phyloP scores from a whole-genome alignment of 2,797 vertebrate genomes.

The Enteromius mattozi region DNA sequence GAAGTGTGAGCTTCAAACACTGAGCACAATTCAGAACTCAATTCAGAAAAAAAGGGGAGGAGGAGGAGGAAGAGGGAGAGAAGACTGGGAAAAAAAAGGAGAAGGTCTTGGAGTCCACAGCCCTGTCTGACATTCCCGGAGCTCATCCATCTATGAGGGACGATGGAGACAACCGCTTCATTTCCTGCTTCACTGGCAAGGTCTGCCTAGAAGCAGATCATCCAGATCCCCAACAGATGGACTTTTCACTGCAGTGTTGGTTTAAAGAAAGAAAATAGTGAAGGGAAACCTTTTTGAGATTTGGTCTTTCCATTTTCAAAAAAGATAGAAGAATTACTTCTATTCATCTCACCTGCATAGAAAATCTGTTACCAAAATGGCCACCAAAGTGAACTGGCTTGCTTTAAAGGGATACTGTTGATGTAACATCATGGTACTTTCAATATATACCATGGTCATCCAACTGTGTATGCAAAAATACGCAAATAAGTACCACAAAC shows the following conservation, averaged over 20 bases:
- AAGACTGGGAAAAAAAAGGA: slow-evolving; percentile 8
- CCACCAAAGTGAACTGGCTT: neutral
- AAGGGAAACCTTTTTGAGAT: neutral
- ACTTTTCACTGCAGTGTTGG: slow-evolving; percentile 1
- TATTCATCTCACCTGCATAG: neutral
- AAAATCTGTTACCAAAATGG: neutral
- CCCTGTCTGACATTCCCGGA: slow-evolving; percentile 56
- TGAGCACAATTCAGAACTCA: slow-evolving; percentile 36
- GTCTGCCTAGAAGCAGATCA: slow-evolving; percentile 15
- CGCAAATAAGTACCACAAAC: neutral
- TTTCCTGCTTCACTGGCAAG: slow-evolving; percentile 42
- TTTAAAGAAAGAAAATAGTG: neutral
- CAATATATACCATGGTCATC: neutral
- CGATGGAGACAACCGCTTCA: slow-evolving; percentile 34
- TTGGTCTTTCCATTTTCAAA: neutral
- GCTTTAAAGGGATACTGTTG: neutral
- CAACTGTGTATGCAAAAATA: neutral
- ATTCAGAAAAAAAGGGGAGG: slow-evolving; percentile 30
- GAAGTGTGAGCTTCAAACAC: slow-evolving; percentile 52
- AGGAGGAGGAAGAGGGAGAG: slow-evolving; percentile 6
- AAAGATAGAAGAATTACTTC: neutral
- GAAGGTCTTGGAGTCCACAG: slow-evolving; percentile 40
- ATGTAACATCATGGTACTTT: neutral
- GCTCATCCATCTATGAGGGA: slow-evolving; percentile 45
- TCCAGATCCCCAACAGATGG: neutral